A percentile compares a stretch with the other conserved stretches of the same genome.
Conservation (phyloP, 2,888 invertebrate genomes). For the Congeria kusceri region DNA sequence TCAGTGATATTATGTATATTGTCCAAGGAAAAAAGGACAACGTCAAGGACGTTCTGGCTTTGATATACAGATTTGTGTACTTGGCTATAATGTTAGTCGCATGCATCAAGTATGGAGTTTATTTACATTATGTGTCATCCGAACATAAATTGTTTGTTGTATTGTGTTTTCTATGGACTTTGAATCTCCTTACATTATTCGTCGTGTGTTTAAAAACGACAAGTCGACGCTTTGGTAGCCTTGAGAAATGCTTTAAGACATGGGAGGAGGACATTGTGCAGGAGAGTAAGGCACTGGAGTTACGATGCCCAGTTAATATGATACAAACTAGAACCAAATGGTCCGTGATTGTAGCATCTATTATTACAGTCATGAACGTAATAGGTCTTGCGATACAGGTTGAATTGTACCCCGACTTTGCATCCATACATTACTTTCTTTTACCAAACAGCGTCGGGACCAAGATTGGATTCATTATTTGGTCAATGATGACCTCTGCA, state of each 20-base stretch:
- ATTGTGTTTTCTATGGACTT: conserved; percentile 2
- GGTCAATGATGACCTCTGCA: not conserved
- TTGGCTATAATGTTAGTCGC: not conserved
- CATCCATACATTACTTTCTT: conserved; percentile 3
- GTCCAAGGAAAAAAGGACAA: not conserved
- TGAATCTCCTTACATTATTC: not conserved
- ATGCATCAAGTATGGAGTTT: not conserved
- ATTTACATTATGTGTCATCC: conserved; percentile 15
- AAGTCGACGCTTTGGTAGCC: conserved; percentile 21
- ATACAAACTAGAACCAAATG: not conserved
- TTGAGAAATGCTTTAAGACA: conserved; percentile 16
- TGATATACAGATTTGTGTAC: conserved; percentile 5
- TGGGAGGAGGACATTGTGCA: conserved; percentile 31
- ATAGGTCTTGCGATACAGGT: conserved; percentile 13
- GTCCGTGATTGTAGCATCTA: conserved; percentile 1
- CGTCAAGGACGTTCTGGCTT: conserved; percentile 13
- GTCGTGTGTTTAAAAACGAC: conserved; percentile 21
- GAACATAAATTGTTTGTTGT: not conserved
- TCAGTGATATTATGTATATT: conserved; percentile 17
- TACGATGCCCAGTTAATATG: conserved; percentile 17
- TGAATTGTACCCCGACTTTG: not conserved
- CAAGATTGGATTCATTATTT: not conserved
- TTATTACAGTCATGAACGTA: conserved; percentile 2
- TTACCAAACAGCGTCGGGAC: not conserved
- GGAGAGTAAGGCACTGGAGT: conserved; percentile 15